Percentiles rank a stretch among this genome's conserved stretches.
Conservation (phyloP, 2,113 vertebrate genomes). For the Menura novaehollandiae region DNA sequence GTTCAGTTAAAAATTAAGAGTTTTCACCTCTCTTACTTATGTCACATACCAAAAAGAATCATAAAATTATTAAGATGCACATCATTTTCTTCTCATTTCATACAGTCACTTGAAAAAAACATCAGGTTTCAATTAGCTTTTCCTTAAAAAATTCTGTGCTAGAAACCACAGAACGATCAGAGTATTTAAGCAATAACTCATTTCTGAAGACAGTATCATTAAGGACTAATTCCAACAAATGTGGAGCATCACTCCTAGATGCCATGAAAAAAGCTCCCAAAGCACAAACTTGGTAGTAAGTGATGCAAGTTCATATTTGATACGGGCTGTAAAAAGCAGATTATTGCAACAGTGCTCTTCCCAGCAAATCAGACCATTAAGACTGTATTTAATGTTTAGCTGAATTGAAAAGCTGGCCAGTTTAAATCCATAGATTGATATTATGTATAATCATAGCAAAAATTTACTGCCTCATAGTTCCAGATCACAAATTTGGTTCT, state of each 20-base stretch:
- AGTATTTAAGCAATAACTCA: slow-evolving; percentile 46
- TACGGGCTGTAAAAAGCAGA: slow-evolving; percentile 58
- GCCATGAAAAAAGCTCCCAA: slow-evolving; percentile 55
- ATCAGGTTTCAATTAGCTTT: background rate
- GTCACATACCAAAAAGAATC: background rate
- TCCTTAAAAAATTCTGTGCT: background rate
- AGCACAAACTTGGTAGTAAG: slow-evolving; percentile 62
- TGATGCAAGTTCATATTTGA: slow-evolving; percentile 44
- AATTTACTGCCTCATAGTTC: slow-evolving; percentile 24
- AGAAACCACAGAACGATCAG: slow-evolving; percentile 51
- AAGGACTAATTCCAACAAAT: slow-evolving; percentile 61
- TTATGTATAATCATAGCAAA: slow-evolving; percentile 42
- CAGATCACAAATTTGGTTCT: slow-evolving; percentile 37
- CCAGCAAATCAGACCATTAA: slow-evolving; percentile 65
- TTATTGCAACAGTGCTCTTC: slow-evolving; percentile 62
- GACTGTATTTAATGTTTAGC: slow-evolving; percentile 57
- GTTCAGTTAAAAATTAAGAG: slow-evolving; percentile 35
- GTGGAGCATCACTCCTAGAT: background rate
- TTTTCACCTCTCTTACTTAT: background rate
- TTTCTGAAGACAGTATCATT: slow-evolving; percentile 54
- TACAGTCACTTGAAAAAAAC: background rate
- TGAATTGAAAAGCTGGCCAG: slow-evolving; percentile 54
- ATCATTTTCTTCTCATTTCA: background rate
- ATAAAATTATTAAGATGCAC: slow-evolving; percentile 1
- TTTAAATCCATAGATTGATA: slow-evolving; percentile 51